Conservation (phyloP, 2,113 vertebrate species). For the Psophia crepitans region DNA sequence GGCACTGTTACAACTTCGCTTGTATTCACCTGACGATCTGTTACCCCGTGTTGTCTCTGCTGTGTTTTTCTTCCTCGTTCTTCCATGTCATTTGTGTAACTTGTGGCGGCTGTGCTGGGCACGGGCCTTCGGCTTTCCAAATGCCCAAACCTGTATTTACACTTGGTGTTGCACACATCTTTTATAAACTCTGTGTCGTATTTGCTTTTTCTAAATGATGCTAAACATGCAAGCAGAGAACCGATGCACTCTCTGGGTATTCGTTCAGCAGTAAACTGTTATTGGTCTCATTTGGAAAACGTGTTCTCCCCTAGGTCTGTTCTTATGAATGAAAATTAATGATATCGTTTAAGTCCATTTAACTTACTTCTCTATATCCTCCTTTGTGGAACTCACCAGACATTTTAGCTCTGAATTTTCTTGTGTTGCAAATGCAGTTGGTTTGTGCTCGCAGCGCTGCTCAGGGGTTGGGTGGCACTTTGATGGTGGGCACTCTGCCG, state of each 20-base stretch:
- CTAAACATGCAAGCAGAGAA: background rate
- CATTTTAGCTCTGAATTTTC: background rate
- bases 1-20: background rate
- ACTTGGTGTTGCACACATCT: background rate
- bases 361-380: background rate
- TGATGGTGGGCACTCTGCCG: background rate
- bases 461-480: background rate
- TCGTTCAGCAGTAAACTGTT: background rate
- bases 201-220: background rate
- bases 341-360: background rate
- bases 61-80: rapidly evolving
- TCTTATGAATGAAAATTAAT: background rate
- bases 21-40: background rate
- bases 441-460: background rate
- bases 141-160: background rate
- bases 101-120: background rate
- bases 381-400: background rate
- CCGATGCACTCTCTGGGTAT: background rate
- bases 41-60: background rate
- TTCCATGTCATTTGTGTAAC: background rate
- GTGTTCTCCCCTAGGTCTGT: background rate
- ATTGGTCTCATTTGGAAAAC: background rate
- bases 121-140: background rate
- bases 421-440: rapidly evolving
- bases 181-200: background rate